Conservation (phyloP, 2,797 vertebrate species). For the Spheniscus humboldti region DNA sequence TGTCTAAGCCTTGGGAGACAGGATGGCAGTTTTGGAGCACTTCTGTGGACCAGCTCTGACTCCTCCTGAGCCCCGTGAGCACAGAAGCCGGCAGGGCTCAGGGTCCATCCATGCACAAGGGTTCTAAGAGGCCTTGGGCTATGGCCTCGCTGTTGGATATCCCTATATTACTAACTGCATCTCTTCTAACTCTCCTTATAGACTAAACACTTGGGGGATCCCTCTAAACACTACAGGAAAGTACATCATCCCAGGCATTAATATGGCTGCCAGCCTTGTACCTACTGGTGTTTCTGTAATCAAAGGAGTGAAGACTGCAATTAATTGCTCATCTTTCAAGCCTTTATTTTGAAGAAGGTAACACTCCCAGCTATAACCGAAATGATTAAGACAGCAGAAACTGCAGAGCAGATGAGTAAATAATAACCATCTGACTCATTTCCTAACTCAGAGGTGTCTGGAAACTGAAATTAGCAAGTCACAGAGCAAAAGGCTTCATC, state of each 20-base stretch:
- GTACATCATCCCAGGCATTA: not conserved
- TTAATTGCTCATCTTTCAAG: not conserved
- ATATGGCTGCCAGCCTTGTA: not conserved
- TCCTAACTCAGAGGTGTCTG: constrained; percentile 12
- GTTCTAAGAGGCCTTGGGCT: not conserved
- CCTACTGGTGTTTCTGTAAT: not conserved
- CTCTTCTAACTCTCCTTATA: not conserved
- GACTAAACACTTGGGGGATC: not conserved
- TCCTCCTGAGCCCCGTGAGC: not conserved
- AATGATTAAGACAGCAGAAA: constrained; percentile 26
- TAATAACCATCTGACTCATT: constrained; percentile 48
- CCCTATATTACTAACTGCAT: not conserved
- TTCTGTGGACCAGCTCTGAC: not conserved
- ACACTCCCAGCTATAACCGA: not conserved
- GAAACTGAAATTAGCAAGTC: constrained; percentile 1
- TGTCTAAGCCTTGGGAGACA: not conserved
- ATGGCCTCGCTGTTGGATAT: not conserved
- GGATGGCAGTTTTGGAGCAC: not conserved
- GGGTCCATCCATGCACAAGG: not conserved
- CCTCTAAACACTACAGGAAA: not conserved
- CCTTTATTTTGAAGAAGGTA: constrained; percentile 8
- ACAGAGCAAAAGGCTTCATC: not conserved
- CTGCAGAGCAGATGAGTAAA: constrained; percentile 29
- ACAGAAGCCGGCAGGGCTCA: rapidly evolving
- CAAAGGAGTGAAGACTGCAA: not conserved